Evolutionary conservation across 1,140 invertebrate genomes (phyloP), one percentile per base, ranked within the genome.

Genomic region (Araneus ventricosus): DNA sequence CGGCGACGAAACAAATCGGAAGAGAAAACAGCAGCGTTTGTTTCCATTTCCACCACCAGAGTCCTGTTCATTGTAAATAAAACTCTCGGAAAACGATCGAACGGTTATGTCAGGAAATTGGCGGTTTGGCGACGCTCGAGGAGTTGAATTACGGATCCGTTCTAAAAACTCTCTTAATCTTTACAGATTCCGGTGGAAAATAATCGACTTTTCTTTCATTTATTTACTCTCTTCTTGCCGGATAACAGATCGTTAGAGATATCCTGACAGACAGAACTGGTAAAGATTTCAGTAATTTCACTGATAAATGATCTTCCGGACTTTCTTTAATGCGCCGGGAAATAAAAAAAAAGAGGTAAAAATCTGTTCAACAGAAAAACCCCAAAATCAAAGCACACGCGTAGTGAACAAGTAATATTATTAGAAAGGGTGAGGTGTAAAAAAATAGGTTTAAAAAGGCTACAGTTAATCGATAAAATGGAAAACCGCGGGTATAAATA

Each of bases 241-340:
- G 41, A 90, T 90, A 90, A 90, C 79, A 80, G 75, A 90, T 90
- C 89, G 89, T 90, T 90, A 90, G 70, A 86, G 61, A 88, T 88
- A 70, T 70, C 86, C 59, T 67, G 86, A 67, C 86, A 59, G 84
- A 86, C 39, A 39, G 45, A 61, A 82, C 70, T 82, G 70, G 75
- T 90, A 82, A 45, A 90, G 79, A 90, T 90, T 90, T 90, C 89
- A 90, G 89, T 90, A 90, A 90, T 90, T 82, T 90, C 75, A 70
- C 89, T 90, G 89, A 90, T 90, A 90, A 90, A 90, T 90, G 89
- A 90, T 90, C 89, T 59, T 34, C 70, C 24, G 34, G 27, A 37
- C 79, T 22, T 90, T 63, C 52, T 90, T 90, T 63, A 84, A 79
- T 79, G 88, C 61, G 20, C 41, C 37, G 10, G 34, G 45, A 61